phyloP scores from a whole-genome alignment of 2,888 invertebrate species.

The Pyrgus malvae region DNA sequence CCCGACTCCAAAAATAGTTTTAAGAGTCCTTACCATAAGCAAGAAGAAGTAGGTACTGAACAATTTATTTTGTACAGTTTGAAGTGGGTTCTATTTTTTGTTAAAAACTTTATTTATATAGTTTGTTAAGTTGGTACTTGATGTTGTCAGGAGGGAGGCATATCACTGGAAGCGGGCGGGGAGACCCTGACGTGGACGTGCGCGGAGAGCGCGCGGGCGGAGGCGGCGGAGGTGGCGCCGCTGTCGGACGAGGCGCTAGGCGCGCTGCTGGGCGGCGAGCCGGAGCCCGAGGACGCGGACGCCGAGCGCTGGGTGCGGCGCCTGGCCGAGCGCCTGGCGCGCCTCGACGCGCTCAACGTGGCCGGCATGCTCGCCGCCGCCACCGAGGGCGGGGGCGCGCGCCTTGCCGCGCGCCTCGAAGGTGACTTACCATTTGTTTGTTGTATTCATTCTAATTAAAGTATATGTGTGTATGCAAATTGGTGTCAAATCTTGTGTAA shows the following conservation, averaged over 20 bases:
- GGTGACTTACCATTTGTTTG: constrained; percentile 17
- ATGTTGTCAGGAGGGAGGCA: constrained; percentile 36
- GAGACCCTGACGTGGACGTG: constrained; percentile 76
- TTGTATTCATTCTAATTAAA: no score
- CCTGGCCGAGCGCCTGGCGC: constrained; percentile 91
- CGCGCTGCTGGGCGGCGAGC: constrained; percentile 85
- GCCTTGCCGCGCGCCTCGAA: constrained; percentile 79
- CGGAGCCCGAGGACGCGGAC: constrained; percentile 93
- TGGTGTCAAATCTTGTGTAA: no score
- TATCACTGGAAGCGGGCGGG: constrained; percentile 39
- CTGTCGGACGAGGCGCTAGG: constrained; percentile 87
- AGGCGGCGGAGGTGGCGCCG: constrained; percentile 83
- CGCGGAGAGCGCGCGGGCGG: constrained; percentile 78
- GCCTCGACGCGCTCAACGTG: constrained; percentile 85
- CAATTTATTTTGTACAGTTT: no score
- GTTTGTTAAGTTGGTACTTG: no score
- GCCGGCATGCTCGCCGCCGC: constrained; percentile 87
- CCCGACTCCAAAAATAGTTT: no score
- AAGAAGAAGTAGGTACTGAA: no score
- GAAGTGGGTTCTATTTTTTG: no score
- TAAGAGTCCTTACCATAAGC: no score
- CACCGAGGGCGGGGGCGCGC: constrained; percentile 87
- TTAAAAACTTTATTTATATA: no score
- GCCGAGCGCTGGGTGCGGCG: constrained; percentile 86
- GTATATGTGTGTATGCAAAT: no score